phyloP scores from a whole-genome alignment of 2,797 vertebrate genomes.

The Loris lydekkerianus region DNA sequence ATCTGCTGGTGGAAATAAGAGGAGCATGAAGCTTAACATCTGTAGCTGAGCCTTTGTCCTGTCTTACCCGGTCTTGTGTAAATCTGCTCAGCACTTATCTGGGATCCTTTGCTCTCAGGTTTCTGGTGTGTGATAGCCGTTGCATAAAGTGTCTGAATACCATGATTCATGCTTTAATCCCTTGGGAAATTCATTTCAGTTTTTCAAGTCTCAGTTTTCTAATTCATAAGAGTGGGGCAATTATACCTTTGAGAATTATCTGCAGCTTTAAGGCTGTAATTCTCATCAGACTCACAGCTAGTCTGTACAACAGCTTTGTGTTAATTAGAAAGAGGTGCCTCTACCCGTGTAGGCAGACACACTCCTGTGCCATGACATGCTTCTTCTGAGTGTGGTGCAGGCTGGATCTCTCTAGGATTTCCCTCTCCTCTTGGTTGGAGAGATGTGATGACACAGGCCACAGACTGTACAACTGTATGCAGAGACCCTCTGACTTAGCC shows the following conservation, averaged over 20 bases:
- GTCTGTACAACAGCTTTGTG: background rate
- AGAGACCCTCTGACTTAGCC: background rate
- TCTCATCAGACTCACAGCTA: background rate
- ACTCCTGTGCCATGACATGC: background rate
- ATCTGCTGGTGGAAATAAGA: background rate
- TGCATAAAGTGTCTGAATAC: background rate
- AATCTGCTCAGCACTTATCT: background rate
- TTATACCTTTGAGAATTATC: background rate
- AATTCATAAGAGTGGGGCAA: background rate
- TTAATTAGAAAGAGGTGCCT: background rate
- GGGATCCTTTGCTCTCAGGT: background rate
- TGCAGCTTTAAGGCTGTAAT: background rate
- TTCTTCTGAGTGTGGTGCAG: background rate
- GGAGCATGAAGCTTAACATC: too few relatives aligned
- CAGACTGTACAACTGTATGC: background rate
- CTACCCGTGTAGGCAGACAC: background rate
- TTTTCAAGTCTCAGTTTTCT: conserved; percentile 1
- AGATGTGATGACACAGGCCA: too few relatives aligned
- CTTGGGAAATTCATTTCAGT: background rate
- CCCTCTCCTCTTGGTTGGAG: background rate
- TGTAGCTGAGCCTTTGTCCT: background rate
- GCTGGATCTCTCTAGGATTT: background rate
- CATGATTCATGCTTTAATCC: background rate
- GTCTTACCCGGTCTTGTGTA: background rate
- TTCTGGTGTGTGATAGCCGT: background rate